Conservation (phyloP, 2,113 vertebrate genomes). For the Cairina moschata region DNA sequence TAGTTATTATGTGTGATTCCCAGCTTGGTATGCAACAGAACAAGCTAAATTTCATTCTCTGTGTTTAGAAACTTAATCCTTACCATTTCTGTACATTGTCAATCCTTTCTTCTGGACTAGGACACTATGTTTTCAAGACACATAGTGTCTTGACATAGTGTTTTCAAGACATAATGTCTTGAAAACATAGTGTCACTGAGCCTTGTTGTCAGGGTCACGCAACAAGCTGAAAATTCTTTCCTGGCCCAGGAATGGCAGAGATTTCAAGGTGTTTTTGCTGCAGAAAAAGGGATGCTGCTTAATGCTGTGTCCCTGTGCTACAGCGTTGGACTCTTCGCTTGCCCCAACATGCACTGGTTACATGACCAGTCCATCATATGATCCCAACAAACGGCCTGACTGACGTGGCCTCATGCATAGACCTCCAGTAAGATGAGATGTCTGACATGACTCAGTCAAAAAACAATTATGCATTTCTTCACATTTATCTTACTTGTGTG, state of each 20-base stretch:
- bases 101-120: background rate
- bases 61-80: background rate
- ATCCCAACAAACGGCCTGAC: background rate
- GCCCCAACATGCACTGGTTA: rapidly evolving
- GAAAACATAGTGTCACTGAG: background rate
- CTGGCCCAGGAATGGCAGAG: background rate
- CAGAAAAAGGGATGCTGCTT: background rate
- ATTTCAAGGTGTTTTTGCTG: rapidly evolving
- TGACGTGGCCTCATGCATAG: rapidly evolving
- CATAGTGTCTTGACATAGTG: too few relatives aligned
- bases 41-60: background rate
- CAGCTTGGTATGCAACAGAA: background rate
- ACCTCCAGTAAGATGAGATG: background rate
- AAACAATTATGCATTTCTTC: background rate
- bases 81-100: background rate
- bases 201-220: background rate
- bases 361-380: background rate
- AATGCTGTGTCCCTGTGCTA: background rate
- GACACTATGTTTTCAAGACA: background rate
- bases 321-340: background rate
- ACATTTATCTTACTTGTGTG: background rate
- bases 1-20: background rate
- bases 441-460: background rate
- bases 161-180: too few relatives aligned
- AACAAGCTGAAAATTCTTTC: background rate